These are phyloP conservation scores for Pheosia gnoma DNA, from an alignment of 2,888 invertebrate genomes.

Conservation along the genomic window DNA sequence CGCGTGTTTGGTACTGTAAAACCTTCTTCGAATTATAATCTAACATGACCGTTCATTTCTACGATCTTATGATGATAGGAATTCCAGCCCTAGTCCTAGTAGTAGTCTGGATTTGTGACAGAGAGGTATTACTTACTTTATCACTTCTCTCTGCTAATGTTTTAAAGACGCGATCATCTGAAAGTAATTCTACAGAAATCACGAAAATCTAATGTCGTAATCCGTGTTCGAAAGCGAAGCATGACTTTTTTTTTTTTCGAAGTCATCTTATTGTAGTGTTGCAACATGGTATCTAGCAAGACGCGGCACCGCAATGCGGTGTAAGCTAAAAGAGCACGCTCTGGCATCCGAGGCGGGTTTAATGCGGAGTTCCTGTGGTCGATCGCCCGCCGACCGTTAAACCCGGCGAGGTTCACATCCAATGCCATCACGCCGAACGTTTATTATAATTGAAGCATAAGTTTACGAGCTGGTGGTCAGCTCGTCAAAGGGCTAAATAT, in stretches of 20 bases:
- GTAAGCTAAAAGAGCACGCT: constrained; percentile 66
- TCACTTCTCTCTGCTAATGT: too few relatives aligned
- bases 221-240: too few relatives aligned
- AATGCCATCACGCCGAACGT: constrained; percentile 67
- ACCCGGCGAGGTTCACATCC: constrained; percentile 70
- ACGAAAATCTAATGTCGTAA: too few relatives aligned
- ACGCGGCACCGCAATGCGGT: constrained; percentile 3
- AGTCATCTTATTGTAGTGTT: not conserved
- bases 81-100: too few relatives aligned
- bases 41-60: too few relatives aligned
- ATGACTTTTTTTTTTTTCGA: not conserved
- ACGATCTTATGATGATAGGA: too few relatives aligned
- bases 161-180: too few relatives aligned
- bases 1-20: not conserved
- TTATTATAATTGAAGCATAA: constrained; percentile 79
- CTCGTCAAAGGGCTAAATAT: constrained; percentile 61
- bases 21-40: not conserved
- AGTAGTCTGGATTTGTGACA: too few relatives aligned
- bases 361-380: constrained; percentile 58
- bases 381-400: constrained; percentile 60
- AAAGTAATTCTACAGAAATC: too few relatives aligned
- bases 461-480: constrained; percentile 71
- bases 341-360: constrained; percentile 59
- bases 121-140: too few relatives aligned
- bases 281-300: constrained; percentile 2